Evolutionary conservation across 2,888 invertebrate genomes (phyloP).

Genomic region (Bellardia bayeri): DNA sequence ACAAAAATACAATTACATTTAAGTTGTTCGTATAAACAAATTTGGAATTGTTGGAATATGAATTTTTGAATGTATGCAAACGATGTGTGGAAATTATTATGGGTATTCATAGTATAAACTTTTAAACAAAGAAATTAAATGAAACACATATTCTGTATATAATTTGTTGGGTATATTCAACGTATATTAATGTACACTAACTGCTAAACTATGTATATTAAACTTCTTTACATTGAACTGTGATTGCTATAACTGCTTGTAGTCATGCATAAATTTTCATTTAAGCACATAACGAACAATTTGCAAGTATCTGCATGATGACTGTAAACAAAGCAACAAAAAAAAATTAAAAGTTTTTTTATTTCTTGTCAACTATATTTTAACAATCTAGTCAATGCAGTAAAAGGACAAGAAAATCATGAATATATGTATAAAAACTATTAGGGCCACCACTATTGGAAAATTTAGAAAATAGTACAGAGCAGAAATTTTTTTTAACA

Average conservation of each 20-base stretch:
- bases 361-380: conserved; percentile 15
- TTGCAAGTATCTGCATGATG: conserved; percentile 65
- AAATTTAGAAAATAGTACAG: not conserved
- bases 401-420: conserved; percentile 28
- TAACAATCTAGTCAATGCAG: conserved; percentile 26
- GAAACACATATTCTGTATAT: too few species aligned
- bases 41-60: conserved; percentile 29
- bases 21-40: conserved; percentile 7
- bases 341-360: conserved; percentile 21
- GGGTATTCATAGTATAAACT: not conserved
- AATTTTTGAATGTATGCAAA: conserved; percentile 29
- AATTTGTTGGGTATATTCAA: not conserved
- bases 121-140: not conserved
- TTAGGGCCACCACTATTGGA: not conserved
- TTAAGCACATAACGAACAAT: conserved; percentile 63
- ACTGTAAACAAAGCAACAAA: conserved; percentile 54
- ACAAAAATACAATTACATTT: conserved; percentile 51
- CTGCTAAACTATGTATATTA: not conserved
- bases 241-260: conserved; percentile 2
- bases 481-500: not conserved
- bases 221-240: not conserved
- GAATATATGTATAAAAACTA: not conserved
- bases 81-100: conserved; percentile 7
- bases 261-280: conserved; percentile 57
- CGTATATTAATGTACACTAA: not conserved